These are phyloP conservation scores for Prietella phreatophila DNA, from an alignment of 2,113 vertebrate genomes.

Conservation along the genomic window DNA sequence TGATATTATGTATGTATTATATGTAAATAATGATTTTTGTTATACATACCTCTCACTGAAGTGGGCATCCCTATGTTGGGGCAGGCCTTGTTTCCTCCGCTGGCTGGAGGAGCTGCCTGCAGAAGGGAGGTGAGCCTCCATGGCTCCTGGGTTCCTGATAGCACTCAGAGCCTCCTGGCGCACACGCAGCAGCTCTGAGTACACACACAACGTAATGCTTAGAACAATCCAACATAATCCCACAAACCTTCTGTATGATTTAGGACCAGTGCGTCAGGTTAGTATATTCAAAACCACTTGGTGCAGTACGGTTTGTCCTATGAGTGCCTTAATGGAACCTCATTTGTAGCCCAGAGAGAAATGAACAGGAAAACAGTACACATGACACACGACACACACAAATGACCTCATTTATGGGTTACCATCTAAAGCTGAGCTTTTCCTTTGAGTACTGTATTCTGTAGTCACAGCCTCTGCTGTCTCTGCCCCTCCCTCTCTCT, in stretches of 20 bases:
- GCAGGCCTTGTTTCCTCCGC: conserved; percentile 89
- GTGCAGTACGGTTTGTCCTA: not conserved
- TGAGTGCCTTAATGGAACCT: not conserved
- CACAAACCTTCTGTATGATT: not conserved
- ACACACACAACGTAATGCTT: conserved; percentile 4
- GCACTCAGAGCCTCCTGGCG: conserved; percentile 85
- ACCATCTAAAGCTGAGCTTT: conserved; percentile 1
- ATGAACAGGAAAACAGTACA: conserved; percentile 31
- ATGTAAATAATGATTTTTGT: not conserved
- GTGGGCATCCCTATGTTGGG: conserved; percentile 86
- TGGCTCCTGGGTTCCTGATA: conserved; percentile 76
- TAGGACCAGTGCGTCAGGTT: not conserved
- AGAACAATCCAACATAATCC: not conserved
- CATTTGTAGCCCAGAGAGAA: conserved; percentile 15
- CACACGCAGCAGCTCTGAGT: conserved; percentile 83
- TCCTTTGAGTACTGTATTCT: not conserved
- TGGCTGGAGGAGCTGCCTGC: conserved; percentile 80
- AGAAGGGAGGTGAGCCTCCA: conserved; percentile 88
- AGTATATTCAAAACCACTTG: conserved; percentile 2
- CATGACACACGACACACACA: conserved; percentile 24
- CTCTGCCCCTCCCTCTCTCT: conserved; percentile 41
- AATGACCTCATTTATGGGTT: conserved; percentile 7
- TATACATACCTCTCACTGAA: conserved; percentile 84
- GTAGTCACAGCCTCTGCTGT: conserved; percentile 10
- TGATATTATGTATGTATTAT: not conserved